A percentile compares a stretch with the other conserved stretches of the same genome.
phyloP scores from a whole-genome alignment of 2,888 invertebrate genomes.

The Campoletis raptor region DNA sequence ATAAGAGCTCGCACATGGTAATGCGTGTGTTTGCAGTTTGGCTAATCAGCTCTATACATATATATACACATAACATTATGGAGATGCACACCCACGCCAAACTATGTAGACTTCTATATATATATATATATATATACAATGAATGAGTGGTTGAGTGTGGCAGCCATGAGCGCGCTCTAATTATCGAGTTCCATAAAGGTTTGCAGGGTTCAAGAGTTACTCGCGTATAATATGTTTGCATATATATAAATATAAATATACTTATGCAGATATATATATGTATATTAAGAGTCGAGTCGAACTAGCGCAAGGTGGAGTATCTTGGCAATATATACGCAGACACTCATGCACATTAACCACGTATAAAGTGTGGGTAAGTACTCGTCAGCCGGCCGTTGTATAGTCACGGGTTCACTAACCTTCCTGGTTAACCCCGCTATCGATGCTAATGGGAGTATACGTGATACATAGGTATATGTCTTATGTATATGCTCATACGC shows the following conservation, averaged over 20 bases:
- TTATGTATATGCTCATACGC: not conserved
- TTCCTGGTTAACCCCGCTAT: conserved; percentile 81
- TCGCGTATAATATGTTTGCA: not conserved
- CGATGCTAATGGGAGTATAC: conserved; percentile 81
- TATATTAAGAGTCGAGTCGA: not conserved
- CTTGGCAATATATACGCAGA: conserved; percentile 54
- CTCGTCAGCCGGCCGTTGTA: conserved; percentile 50
- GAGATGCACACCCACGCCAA: not conserved
- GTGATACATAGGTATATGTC: conserved; percentile 47
- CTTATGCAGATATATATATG: not conserved
- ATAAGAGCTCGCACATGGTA: conserved; percentile 28
- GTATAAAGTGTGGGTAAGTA: conserved; percentile 43
- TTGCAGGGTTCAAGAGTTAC: conserved; percentile 41
- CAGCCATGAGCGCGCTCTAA: conserved; percentile 58
- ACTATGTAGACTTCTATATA: not conserved
- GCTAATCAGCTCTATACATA: not conserved
- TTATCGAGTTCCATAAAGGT: conserved; percentile 62
- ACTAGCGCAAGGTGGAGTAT: conserved; percentile 63
- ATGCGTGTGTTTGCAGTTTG: not conserved
- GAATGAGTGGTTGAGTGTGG: conserved; percentile 42
- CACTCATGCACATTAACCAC: conserved; percentile 18
- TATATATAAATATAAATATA: not conserved
- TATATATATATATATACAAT: not conserved
- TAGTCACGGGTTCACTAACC: conserved; percentile 80
- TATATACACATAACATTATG: not conserved